Percentiles rank a stretch among this genome's conserved stretches.
These are phyloP conservation scores for Apus apus DNA, from an alignment of 2,113 vertebrate species.

Conservation along the genomic window DNA sequence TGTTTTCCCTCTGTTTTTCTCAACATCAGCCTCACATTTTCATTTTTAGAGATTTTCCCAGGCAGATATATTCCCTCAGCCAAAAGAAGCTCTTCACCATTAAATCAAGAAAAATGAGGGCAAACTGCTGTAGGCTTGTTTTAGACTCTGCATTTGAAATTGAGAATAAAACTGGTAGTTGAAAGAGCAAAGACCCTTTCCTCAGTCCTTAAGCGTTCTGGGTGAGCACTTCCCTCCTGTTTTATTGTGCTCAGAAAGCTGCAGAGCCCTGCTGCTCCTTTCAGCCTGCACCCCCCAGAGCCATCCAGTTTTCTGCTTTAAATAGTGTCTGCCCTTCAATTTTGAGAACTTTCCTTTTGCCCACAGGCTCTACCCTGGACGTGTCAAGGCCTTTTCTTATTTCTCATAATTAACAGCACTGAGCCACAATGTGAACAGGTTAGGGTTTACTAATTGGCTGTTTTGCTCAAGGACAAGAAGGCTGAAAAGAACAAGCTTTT, in stretches of 20 bases:
- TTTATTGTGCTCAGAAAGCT: not conserved
- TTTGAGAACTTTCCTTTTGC: not conserved
- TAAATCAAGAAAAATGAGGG: not conserved
- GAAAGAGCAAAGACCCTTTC: not conserved
- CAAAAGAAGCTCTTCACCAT: not conserved
- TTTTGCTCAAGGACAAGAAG: not conserved
- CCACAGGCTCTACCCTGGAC: not conserved
- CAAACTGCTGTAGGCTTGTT: not conserved
- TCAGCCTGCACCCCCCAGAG: not conserved
- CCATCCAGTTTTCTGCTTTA: not conserved
- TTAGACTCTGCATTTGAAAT: not conserved
- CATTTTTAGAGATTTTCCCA: not conserved
- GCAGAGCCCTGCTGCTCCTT: conserved; percentile 3
- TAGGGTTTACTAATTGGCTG: conserved; percentile 7
- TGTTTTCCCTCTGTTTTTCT: not conserved
- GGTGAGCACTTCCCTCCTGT: not conserved
- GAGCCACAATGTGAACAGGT: not conserved
- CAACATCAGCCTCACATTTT: not conserved
- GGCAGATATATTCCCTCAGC: not conserved
- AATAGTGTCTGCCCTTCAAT: not conserved
- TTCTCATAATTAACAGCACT: not conserved
- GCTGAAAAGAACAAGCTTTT: not conserved
- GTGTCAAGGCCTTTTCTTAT: not conserved
- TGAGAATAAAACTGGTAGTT: not conserved
- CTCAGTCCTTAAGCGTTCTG: not conserved